Conservation (phyloP, 1,140 invertebrate species). For the Pseudomyrmex pallidus region DNA sequence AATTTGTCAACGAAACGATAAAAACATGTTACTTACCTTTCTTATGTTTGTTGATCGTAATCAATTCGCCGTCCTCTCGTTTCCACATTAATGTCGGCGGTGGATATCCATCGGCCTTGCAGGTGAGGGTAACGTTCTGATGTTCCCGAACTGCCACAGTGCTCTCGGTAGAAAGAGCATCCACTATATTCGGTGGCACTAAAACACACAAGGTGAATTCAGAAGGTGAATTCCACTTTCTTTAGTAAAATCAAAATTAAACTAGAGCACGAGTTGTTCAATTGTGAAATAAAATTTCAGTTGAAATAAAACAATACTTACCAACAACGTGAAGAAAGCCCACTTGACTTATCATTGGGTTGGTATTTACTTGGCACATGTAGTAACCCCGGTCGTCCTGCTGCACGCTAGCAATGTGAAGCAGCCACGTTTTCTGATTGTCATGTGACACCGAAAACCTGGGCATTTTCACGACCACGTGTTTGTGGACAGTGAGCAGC, state of each 20-base stretch:
- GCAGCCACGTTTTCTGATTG: constrained; percentile 95
- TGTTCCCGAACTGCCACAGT: constrained; percentile 95
- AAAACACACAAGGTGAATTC: constrained; percentile 70
- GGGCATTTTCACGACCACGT: constrained; percentile 94
- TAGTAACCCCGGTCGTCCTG: constrained; percentile 95
- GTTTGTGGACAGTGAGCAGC: constrained; percentile 95
- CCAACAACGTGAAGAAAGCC: constrained; percentile 97
- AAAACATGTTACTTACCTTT: constrained; percentile 88
- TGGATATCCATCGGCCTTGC: constrained; percentile 95
- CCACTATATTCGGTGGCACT: constrained; percentile 96
- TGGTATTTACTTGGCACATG: constrained; percentile 98
- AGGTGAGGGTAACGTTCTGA: constrained; percentile 95
- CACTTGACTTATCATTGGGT: constrained; percentile 97
- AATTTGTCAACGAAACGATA: background rate
- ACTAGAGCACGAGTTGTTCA: background rate
- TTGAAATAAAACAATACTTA: constrained; percentile 85
- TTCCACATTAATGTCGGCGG: constrained; percentile 95
- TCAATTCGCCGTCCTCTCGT: constrained; percentile 94
- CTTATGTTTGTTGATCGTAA: constrained; percentile 91
- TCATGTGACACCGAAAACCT: constrained; percentile 95
- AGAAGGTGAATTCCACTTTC: no score
- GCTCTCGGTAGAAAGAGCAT: constrained; percentile 93
- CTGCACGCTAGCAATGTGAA: constrained; percentile 94
- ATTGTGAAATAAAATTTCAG: background rate
- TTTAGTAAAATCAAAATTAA: no score